A percentile compares a stretch with the other conserved stretches of the same genome.
Conservation (phyloP, 2,888 invertebrate genomes). For the Lottia scabra region DNA sequence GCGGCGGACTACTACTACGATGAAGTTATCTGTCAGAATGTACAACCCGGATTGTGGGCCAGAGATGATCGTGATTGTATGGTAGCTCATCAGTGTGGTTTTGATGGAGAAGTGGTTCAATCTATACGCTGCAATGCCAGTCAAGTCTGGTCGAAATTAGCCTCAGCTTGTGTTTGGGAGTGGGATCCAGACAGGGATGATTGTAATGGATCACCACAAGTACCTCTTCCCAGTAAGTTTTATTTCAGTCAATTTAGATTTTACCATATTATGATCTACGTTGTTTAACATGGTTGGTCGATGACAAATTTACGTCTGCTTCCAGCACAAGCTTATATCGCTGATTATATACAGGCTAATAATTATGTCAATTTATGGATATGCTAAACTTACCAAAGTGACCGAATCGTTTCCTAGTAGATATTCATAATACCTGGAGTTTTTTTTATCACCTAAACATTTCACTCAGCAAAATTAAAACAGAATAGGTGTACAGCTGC, state of each 20-base stretch:
- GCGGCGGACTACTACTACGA: slow-evolving; percentile 14
- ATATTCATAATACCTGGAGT: too few species aligned
- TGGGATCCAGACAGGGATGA: slow-evolving; percentile 47
- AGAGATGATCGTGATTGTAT: slow-evolving; percentile 39
- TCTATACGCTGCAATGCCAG: slow-evolving; percentile 39
- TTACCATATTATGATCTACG: too few species aligned
- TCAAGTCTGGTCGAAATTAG: slow-evolving; percentile 45
- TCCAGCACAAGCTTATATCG: too few species aligned
- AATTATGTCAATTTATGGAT: too few species aligned
- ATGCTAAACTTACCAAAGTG: too few species aligned
- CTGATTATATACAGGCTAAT: too few species aligned
- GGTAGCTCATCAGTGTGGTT: slow-evolving; percentile 46
- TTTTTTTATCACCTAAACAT: too few species aligned
- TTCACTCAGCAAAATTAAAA: too few species aligned
- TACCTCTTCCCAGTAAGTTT: slow-evolving; percentile 34
- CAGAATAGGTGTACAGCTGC: too few species aligned
- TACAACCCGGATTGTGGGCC: slow-evolving; percentile 33
- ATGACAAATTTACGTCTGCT: too few species aligned
- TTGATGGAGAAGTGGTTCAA: slow-evolving; percentile 40
- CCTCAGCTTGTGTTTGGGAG: slow-evolving; percentile 46
- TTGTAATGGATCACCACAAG: slow-evolving; percentile 40
- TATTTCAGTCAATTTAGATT: not conserved
- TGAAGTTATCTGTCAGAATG: slow-evolving; percentile 17
- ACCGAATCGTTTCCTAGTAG: too few species aligned
- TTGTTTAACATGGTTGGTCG: too few species aligned